Base-by-base conservation (phyloP, 2,888 invertebrate genomes). In the Polydrusus cervinus region DNA sequence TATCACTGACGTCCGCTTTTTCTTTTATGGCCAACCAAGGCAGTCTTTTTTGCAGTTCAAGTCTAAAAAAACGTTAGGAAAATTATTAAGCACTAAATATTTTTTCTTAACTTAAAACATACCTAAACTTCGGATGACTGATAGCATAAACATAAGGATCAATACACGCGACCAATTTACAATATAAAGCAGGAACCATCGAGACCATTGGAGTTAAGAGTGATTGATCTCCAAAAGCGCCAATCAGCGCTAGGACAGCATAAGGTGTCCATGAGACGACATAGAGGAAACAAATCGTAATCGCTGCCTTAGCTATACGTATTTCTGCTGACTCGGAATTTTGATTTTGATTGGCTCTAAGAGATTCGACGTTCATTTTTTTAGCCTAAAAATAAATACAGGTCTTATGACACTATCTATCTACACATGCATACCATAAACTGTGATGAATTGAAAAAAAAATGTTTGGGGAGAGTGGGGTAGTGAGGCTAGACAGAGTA, bases 61-160 rank as follows among this genome's bases (percentile, higher is more conserved):
- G 88, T 81, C 94, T 93, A 67, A 71, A 84, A 25, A 25, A 25
- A 5, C 25, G 5, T 25, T 25, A 1, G 45, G 49, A 30, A 45
- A 72, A 43, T 67, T 47, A 14, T 8, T 34, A 1, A 34, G 10
- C 7, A 1, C 34, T 8, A 3, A 7, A 34, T 34, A 9, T 10
- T 6, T 10, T 7, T 34, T 30, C 30, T 7, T 10, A 7, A 34
- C 3, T 10, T 34, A 7, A 34, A 34, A 47, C 49, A 77, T 85
- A 93, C 93, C 95, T 92, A 89, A 94, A 94, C 88, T 91, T 93
- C 6, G 97, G 97, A 90, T 97, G 97, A 84, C 95, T 96, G 80
- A 96, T 95, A 5, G 96, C 96, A 82, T 96, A 96, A 1, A 96
- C 93, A 89, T 96, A 95, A 0, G 97, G 97, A 87, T 97, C 97